phyloP scores from a whole-genome alignment of 2,888 invertebrate species.

The Nowickia ferox region DNA sequence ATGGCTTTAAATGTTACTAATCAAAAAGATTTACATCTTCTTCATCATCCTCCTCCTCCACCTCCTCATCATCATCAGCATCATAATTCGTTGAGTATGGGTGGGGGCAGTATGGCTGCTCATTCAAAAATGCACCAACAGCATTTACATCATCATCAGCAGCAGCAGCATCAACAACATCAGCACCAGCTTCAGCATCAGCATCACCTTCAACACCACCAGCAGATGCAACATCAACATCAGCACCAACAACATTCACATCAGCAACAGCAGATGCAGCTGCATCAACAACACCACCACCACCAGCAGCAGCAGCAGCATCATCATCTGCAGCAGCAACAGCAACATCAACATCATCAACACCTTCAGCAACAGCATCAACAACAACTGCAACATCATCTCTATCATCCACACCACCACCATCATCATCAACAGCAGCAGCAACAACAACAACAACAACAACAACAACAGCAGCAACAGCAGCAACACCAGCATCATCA shows the following conservation, averaged over 20 bases:
- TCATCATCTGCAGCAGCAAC: constrained; percentile 72
- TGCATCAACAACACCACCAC: neutral
- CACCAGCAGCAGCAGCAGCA: constrained; percentile 69
- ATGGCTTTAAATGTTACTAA: constrained; percentile 64
- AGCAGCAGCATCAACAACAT: constrained; percentile 56
- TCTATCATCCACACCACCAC: constrained; percentile 53
- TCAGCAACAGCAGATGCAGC: constrained; percentile 46
- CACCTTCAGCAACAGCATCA: constrained; percentile 68
- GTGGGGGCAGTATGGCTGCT: constrained; percentile 22
- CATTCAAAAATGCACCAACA: constrained; percentile 66
- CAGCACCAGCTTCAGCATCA: constrained; percentile 60
- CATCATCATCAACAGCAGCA: constrained; percentile 47
- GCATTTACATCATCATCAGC: constrained; percentile 47
- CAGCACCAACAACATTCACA: constrained; percentile 57
- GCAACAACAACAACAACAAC: constrained; percentile 73
- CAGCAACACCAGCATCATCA: constrained; percentile 57
- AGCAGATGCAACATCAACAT: constrained; percentile 53
- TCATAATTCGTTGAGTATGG: constrained; percentile 52
- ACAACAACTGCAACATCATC: constrained; percentile 64
- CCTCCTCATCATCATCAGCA: constrained; percentile 48
- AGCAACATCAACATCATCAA: constrained; percentile 68
- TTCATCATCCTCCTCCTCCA: constrained; percentile 50
- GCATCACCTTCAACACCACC: constrained; percentile 54
- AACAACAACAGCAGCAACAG: constrained; percentile 70
- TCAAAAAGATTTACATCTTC: constrained; percentile 69